These are phyloP conservation scores for Martes martes DNA, from an alignment of 2,113 vertebrate genomes.

Conservation along the genomic window DNA sequence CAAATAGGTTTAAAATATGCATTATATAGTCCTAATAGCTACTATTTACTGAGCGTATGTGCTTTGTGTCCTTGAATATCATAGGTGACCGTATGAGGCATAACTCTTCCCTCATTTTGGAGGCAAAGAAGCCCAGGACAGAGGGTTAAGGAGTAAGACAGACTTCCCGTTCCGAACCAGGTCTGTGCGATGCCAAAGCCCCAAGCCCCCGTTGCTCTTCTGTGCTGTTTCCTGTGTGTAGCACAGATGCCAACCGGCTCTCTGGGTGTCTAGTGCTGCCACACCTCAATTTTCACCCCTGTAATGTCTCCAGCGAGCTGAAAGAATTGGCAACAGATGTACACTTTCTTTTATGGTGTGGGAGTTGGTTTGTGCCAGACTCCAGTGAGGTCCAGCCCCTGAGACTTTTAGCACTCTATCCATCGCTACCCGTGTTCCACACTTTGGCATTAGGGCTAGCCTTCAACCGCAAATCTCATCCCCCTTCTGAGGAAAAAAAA, in stretches of 20 bases:
- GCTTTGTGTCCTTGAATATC: neutral
- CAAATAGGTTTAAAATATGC: neutral
- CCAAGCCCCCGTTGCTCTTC: neutral
- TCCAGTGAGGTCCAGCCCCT: neutral
- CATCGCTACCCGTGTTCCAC: neutral
- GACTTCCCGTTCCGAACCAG: neutral
- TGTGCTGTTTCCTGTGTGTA: neutral
- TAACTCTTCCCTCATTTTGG: neutral
- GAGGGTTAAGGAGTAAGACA: neutral
- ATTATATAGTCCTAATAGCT: neutral
- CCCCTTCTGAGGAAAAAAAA: neutral
- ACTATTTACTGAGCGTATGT: neutral
- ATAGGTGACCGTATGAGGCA: neutral
- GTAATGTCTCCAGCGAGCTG: neutral
- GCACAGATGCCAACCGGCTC: neutral
- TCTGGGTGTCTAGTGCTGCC: neutral
- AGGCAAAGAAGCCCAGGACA: neutral
- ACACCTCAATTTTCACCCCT: neutral
- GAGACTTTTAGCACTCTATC: neutral
- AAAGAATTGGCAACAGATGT: neutral
- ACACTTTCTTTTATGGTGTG: neutral
- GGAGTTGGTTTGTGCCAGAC: neutral
- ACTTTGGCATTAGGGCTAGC: neutral
- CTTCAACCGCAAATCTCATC: neutral
- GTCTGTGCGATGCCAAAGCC: neutral